Percentiles rank a stretch among this genome's conserved stretches.
These are phyloP conservation scores for Lycophotia porphyrea DNA, from an alignment of 2,888 invertebrate species.

Conservation along the genomic window DNA sequence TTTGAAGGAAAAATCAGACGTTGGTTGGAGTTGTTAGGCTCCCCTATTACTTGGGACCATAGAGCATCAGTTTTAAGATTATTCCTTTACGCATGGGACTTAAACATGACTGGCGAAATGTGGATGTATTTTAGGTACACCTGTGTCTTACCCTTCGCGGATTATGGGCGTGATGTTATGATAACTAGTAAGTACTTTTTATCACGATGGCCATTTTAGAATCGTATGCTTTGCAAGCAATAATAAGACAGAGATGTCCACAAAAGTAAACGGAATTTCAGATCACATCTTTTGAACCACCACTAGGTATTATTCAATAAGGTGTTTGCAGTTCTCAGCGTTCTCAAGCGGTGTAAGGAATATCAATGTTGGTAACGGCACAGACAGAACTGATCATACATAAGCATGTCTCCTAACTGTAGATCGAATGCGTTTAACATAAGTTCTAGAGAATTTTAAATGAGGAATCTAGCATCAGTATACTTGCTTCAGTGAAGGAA, in stretches of 20 bases:
- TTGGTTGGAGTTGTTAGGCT: background rate
- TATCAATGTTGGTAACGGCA: constrained; percentile 50
- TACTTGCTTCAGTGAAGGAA: no score
- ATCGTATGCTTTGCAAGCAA: background rate
- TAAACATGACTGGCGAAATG: background rate
- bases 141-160: background rate
- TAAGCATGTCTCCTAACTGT: constrained; percentile 54
- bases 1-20: background rate
- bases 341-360: constrained; percentile 24
- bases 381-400: constrained; percentile 25
- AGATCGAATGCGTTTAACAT: constrained; percentile 11
- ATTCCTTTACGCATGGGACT: background rate
- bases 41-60: background rate
- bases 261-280: background rate
- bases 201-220: background rate
- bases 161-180: background rate
- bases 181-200: background rate
- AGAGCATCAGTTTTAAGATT: background rate
- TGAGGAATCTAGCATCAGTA: background rate
- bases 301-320: background rate
- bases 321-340: constrained; percentile 1
- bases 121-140: background rate
- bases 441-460: constrained; percentile 4
- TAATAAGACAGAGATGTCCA: background rate
- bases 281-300: background rate